Conservation (phyloP, 1,140 invertebrate genomes). For the Conopomorpha cramerella region DNA sequence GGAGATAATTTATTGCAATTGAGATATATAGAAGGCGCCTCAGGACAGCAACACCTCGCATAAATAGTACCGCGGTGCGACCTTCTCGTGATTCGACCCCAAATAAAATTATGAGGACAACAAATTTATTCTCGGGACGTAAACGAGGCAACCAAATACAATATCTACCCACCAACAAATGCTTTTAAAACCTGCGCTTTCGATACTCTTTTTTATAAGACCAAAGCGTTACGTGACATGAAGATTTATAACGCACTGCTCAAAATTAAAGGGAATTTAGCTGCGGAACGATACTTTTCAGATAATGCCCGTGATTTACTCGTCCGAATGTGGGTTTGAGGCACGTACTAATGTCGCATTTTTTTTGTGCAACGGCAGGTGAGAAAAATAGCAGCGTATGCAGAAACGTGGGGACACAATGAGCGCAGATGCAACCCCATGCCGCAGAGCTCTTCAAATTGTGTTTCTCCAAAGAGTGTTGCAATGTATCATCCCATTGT, state of each 20-base stretch:
- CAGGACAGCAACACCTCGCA: slow-evolving; percentile 28
- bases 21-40: slow-evolving; percentile 34
- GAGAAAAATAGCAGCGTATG: slow-evolving; percentile 10
- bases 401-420: slow-evolving; percentile 6
- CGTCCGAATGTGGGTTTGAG: slow-evolving; percentile 5
- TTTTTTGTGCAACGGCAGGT: slow-evolving; percentile 16
- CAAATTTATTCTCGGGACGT: slow-evolving; percentile 29
- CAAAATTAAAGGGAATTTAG: too few relatives aligned
- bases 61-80: slow-evolving; percentile 25
- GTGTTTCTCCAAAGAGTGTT: too few relatives aligned
- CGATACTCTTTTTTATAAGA: too few relatives aligned
- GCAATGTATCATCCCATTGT: too few relatives aligned
- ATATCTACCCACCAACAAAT: too few relatives aligned
- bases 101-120: slow-evolving; percentile 37
- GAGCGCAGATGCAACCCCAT: slow-evolving; percentile 6
- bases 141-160: too few relatives aligned
- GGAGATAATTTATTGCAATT: slow-evolving; percentile 45
- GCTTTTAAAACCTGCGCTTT: too few relatives aligned
- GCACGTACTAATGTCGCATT: slow-evolving; percentile 14
- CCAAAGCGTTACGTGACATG: too few relatives aligned
- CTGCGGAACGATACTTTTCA: too few relatives aligned
- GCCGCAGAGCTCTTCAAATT: too few relatives aligned
- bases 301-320: too few relatives aligned
- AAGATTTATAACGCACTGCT: too few relatives aligned
- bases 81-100: slow-evolving; percentile 25